A percentile compares a stretch with the other conserved stretches of the same genome.
Conservation (phyloP, 2,797 vertebrate genomes). For the Hylomyscus alleni region DNA sequence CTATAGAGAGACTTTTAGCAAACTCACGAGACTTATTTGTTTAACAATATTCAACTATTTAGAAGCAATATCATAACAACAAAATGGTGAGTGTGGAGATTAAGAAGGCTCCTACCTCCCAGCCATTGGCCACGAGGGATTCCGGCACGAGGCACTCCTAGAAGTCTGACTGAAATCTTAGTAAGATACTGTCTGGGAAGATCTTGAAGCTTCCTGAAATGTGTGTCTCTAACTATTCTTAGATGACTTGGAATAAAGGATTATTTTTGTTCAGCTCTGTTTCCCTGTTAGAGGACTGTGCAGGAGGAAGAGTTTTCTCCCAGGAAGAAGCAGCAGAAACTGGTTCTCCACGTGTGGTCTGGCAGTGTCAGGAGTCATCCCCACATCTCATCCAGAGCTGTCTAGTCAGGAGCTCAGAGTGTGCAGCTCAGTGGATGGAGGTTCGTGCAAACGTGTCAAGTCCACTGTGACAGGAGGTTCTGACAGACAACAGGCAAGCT, state of each 20-base stretch:
- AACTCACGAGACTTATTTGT: not conserved
- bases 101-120: not conserved
- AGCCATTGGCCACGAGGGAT: not conserved
- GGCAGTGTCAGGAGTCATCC: not conserved
- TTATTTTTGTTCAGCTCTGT: not conserved
- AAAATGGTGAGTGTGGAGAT: conserved; percentile 75
- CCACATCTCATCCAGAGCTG: not conserved
- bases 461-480: not conserved
- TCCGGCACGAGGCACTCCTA: not conserved
- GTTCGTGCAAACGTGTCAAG: not conserved
- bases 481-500: not conserved
- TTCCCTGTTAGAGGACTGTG: not conserved
- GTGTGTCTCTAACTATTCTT: not conserved
- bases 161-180: not conserved
- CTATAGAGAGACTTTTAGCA: not conserved
- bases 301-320: not conserved
- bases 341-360: not conserved
- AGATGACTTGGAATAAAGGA: not conserved
- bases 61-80: not conserved
- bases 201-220: not conserved
- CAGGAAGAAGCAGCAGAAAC: not conserved
- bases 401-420: conserved; percentile 2
- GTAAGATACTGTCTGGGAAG: not conserved
- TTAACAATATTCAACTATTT: not conserved
- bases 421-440: not conserved